Percentiles rank a stretch among this genome's conserved stretches.
These are phyloP conservation scores for Bellardia bayeri DNA, from an alignment of 2,888 invertebrate species.

Conservation along the genomic window DNA sequence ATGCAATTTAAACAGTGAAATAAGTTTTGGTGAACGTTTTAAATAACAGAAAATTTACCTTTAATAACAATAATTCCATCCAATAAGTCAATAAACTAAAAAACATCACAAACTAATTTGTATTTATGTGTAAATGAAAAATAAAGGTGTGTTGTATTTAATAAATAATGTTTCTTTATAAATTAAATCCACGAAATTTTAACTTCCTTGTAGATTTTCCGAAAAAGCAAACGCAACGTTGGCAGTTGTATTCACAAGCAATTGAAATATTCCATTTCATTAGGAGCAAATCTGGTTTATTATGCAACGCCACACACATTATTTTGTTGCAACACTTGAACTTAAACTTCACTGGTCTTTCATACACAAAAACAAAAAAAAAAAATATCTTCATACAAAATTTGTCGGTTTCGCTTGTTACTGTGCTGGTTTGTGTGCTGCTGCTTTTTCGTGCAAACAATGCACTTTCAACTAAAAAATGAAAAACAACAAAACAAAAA, in stretches of 20 bases:
- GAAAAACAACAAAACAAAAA: conserved; percentile 2
- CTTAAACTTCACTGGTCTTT: conserved; percentile 71
- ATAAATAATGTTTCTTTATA: conserved; percentile 3
- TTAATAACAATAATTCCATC: conserved; percentile 3
- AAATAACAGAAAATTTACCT: not conserved
- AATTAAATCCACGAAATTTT: conserved; percentile 35
- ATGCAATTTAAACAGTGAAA: conserved; percentile 26
- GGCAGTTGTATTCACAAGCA: conserved; percentile 24
- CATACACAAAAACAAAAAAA: not conserved
- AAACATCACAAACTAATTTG: not conserved
- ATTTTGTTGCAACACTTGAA: conserved; percentile 69
- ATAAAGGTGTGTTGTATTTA: conserved; percentile 28
- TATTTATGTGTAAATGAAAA: conserved; percentile 10
- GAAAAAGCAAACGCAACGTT: conserved; percentile 20
- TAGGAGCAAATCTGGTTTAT: conserved; percentile 59
- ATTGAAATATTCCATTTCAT: conserved; percentile 42
- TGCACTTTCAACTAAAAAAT: conserved; percentile 50
- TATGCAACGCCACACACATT: conserved; percentile 61
- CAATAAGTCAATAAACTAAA: conserved; percentile 40
- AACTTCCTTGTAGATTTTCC: conserved; percentile 60
- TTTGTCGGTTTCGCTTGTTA: conserved; percentile 21
- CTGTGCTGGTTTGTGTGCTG: conserved; percentile 24
- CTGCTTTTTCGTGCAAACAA: conserved; percentile 3
- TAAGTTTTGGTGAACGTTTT: conserved; percentile 4
- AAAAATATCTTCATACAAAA: not conserved